phyloP scores from a whole-genome alignment of 2,113 vertebrate genomes.

The Phrynosoma platyrhinos region DNA sequence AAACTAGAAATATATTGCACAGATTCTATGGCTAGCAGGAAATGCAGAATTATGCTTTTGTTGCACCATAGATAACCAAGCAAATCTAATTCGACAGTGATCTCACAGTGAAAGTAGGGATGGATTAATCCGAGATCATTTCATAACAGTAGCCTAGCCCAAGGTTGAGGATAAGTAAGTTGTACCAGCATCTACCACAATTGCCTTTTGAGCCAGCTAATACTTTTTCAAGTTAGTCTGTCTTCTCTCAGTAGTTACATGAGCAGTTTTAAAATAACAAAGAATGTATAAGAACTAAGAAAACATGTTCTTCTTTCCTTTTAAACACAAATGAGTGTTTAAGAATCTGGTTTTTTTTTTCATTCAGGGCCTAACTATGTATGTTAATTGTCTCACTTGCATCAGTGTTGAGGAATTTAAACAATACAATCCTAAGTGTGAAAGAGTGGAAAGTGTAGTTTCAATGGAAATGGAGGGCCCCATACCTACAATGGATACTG shows the following conservation, averaged over 20 bases:
- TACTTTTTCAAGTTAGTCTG: neutral
- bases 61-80: neutral
- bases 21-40: neutral
- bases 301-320: neutral
- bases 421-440: neutral
- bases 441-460: neutral
- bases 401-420: neutral
- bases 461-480: neutral
- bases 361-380: neutral
- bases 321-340: neutral
- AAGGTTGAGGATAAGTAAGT: neutral
- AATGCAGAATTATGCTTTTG: neutral
- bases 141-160: neutral
- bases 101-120: neutral
- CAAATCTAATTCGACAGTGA: neutral
- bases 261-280: neutral
- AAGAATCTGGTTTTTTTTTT: neutral
- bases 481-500: neutral
- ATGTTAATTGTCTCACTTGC: neutral
- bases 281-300: neutral
- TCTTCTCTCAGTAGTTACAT: neutral
- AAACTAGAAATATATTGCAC: neutral
- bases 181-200: neutral
- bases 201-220: neutral
- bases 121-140: neutral